phyloP scores from a whole-genome alignment of 2,888 invertebrate genomes.

The Dasysyrphus albostriatus region DNA sequence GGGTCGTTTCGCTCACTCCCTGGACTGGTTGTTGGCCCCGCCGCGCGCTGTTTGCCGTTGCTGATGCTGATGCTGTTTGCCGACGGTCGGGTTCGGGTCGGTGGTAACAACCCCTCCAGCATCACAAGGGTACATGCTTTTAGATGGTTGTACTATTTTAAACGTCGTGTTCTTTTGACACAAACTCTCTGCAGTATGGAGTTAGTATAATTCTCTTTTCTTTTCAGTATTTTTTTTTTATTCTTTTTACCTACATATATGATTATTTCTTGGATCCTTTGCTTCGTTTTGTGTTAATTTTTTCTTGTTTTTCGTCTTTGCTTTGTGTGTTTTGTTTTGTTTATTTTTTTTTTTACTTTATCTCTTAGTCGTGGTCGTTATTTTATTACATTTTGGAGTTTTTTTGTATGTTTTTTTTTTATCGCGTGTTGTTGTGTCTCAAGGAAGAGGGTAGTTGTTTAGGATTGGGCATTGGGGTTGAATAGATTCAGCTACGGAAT shows the following conservation, averaged over 20 bases:
- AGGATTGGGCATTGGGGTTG: slow-evolving; percentile 18
- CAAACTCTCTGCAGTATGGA: slow-evolving; percentile 71
- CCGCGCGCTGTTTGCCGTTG: background rate
- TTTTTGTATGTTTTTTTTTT: slow-evolving; percentile 64
- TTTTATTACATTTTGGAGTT: slow-evolving; percentile 77
- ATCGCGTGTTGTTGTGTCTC: slow-evolving; percentile 48
- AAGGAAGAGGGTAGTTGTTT: slow-evolving; percentile 44
- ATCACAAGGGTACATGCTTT: slow-evolving; percentile 74
- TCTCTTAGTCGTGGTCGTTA: slow-evolving; percentile 70
- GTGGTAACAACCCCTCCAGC: slow-evolving; percentile 72
- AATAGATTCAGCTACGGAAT: background rate
- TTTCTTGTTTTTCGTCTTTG: slow-evolving; percentile 75
- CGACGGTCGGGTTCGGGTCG: slow-evolving; percentile 34
- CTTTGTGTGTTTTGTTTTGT: slow-evolving; percentile 41
- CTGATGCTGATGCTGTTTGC: background rate
- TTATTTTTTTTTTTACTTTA: slow-evolving; percentile 64
- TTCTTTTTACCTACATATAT: slow-evolving; percentile 1
- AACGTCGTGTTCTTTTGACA: slow-evolving; percentile 76
- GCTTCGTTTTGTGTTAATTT: slow-evolving; percentile 70
- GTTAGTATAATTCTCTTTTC: slow-evolving; percentile 46
- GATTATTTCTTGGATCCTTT: slow-evolving; percentile 41
- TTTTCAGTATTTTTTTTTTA: slow-evolving; percentile 24
- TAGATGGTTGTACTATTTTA: slow-evolving; percentile 76
- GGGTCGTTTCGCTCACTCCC: slow-evolving; percentile 75
- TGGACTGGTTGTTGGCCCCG: slow-evolving; percentile 23